Conservation (phyloP, 2,113 vertebrate genomes). For the Crotalus horridus region DNA sequence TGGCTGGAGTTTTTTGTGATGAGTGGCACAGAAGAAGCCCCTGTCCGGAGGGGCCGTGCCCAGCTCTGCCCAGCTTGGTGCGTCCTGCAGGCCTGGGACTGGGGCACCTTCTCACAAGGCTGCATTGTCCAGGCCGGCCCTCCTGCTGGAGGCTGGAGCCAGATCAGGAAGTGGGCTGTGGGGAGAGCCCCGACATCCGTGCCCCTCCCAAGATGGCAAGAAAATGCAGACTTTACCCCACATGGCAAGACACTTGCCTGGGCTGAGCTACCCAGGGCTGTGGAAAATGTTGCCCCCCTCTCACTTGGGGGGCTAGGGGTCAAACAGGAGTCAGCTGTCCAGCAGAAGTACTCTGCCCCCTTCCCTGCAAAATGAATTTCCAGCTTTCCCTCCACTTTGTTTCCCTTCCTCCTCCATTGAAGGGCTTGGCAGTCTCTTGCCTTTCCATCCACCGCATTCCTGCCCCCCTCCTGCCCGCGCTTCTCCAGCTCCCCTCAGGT, state of each 20-base stretch:
- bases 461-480: neutral
- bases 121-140: slow-evolving; percentile 8
- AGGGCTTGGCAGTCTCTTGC: neutral
- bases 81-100: neutral
- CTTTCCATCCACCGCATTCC: neutral
- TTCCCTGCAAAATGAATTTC: neutral
- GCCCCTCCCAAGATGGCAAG: neutral
- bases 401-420: neutral
- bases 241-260: neutral
- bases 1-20: neutral
- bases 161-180: neutral
- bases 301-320: neutral
- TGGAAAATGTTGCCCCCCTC: neutral
- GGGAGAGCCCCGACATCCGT: neutral
- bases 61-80: neutral
- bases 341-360: neutral
- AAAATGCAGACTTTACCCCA: neutral
- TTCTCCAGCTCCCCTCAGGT: neutral
- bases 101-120: slow-evolving; percentile 34
- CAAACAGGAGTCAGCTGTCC: neutral
- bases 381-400: neutral
- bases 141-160: neutral
- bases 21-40: neutral
- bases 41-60: neutral
- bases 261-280: neutral